Evolutionary conservation across 64 coral and sea anemone genomes (phyloP).

Genomic region (Pocillopora verrucosa): DNA sequence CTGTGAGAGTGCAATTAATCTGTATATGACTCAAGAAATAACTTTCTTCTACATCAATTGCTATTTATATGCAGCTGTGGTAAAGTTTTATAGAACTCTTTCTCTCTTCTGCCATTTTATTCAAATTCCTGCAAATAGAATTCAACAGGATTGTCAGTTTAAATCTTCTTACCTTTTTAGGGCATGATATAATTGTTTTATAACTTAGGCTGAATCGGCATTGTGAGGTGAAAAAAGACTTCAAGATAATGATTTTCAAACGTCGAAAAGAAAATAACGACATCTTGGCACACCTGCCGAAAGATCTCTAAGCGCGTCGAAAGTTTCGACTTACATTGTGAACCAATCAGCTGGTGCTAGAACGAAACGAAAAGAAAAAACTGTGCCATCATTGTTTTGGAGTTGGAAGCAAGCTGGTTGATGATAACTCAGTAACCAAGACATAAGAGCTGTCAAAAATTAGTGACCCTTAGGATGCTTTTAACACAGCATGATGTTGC

Average conservation of each 20-base stretch:
- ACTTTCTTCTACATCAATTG: background rate
- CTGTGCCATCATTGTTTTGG: too few relatives aligned
- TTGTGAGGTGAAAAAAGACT: too few relatives aligned
- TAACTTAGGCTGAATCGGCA: too few relatives aligned
- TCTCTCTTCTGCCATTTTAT: background rate
- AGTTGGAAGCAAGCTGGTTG: too few relatives aligned
- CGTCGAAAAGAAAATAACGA: too few relatives aligned
- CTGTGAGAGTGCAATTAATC: background rate
- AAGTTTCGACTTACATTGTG: background rate
- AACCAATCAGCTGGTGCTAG: background rate
- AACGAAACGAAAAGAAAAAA: background rate
- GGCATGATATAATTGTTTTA: too few relatives aligned
- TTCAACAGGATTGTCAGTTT: background rate
- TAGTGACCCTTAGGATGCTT: too few relatives aligned
- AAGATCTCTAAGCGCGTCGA: background rate
- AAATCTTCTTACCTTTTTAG: background rate
- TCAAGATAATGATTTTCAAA: too few relatives aligned
- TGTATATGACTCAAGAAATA: background rate
- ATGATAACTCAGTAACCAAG: too few relatives aligned
- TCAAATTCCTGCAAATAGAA: conserved; percentile 25
- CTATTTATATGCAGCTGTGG: conserved; percentile 8
- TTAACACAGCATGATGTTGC: too few relatives aligned
- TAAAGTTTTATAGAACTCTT: conserved; percentile 24
- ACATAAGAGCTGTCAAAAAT: too few relatives aligned
- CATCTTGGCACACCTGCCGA: background rate